A percentile compares a stretch with the other conserved stretches of the same genome.
Conservation (phyloP, 2,888 invertebrate species). For the Cerastoderma edule region DNA sequence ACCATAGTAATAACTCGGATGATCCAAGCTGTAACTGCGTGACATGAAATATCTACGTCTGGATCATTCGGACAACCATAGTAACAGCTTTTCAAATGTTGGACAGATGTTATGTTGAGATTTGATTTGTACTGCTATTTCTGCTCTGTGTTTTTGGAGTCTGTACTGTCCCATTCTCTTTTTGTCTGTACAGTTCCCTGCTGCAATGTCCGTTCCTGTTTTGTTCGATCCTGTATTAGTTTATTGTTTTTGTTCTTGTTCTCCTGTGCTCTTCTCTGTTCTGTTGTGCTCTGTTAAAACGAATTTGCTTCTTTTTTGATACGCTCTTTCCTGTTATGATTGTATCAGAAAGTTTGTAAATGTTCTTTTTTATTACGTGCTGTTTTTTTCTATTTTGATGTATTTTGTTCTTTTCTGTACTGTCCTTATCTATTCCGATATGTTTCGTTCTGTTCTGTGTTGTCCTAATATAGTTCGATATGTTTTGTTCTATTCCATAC, state of each 20-base stretch:
- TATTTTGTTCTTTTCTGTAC: slow-evolving; percentile 5
- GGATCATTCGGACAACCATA: too few species aligned
- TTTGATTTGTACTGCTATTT: too few species aligned
- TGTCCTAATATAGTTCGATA: neutral
- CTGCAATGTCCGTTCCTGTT: neutral
- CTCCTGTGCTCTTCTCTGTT: neutral
- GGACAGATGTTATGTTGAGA: too few species aligned
- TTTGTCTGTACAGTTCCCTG: neutral
- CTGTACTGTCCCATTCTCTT: neutral
- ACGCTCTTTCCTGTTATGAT: neutral
- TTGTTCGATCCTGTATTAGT: neutral
- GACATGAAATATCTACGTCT: too few species aligned
- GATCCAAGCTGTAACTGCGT: too few species aligned
- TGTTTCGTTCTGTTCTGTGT: neutral
- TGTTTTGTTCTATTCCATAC: neutral
- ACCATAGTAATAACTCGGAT: too few species aligned
- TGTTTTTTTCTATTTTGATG: neutral
- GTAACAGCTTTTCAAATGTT: too few species aligned
- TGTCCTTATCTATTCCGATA: slow-evolving; percentile 5
- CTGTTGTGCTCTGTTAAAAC: neutral
- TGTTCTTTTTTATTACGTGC: neutral
- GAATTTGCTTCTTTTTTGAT: neutral
- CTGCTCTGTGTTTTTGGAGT: neutral
- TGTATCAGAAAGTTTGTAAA: neutral
- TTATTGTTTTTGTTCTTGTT: neutral